A percentile compares a stretch with the other conserved stretches of the same genome.
Evolutionary conservation across 1,140 invertebrate species (phyloP).

Genomic region (Rhynchophorus ferrugineus): DNA sequence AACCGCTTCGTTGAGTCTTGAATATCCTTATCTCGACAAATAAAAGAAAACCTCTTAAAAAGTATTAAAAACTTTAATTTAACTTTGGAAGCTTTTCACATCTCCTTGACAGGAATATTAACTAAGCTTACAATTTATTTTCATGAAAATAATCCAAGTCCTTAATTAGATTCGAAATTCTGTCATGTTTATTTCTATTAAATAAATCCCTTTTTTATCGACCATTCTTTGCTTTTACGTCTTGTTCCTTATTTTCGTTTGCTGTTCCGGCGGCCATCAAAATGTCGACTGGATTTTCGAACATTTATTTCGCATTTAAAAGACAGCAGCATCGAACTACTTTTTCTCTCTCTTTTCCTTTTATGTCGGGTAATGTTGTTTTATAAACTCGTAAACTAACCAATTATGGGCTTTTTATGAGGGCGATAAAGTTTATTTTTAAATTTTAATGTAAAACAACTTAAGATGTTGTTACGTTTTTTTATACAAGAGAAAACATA

Average conservation of each 20-base stretch:
- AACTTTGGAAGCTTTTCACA: neutral
- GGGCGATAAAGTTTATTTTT: too few relatives aligned
- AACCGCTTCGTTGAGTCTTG: neutral
- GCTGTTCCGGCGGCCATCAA: neutral
- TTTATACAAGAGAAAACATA: too few relatives aligned
- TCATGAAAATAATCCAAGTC: slow-evolving; percentile 12
- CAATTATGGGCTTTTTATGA: too few relatives aligned
- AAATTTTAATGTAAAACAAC: too few relatives aligned
- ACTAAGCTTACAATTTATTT: neutral
- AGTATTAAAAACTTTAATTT: neutral
- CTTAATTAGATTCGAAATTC: slow-evolving; percentile 25
- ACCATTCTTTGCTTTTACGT: slow-evolving; percentile 23
- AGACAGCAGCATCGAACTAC: too few relatives aligned
- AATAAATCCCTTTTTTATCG: slow-evolving; percentile 26
- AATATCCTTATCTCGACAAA: neutral
- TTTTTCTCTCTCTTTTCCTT: too few relatives aligned
- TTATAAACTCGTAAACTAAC: too few relatives aligned
- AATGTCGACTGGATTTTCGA: too few relatives aligned
- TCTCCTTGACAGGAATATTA: neutral
- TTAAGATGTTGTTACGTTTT: too few relatives aligned
- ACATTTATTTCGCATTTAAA: too few relatives aligned
- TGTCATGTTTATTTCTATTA: slow-evolving; percentile 25
- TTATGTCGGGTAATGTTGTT: too few relatives aligned
- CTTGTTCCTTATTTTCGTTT: slow-evolving; percentile 11
- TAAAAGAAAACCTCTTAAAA: neutral